Conservation (phyloP, 1,140 invertebrate genomes). For the Caenorhabditis tropicalis region DNA sequence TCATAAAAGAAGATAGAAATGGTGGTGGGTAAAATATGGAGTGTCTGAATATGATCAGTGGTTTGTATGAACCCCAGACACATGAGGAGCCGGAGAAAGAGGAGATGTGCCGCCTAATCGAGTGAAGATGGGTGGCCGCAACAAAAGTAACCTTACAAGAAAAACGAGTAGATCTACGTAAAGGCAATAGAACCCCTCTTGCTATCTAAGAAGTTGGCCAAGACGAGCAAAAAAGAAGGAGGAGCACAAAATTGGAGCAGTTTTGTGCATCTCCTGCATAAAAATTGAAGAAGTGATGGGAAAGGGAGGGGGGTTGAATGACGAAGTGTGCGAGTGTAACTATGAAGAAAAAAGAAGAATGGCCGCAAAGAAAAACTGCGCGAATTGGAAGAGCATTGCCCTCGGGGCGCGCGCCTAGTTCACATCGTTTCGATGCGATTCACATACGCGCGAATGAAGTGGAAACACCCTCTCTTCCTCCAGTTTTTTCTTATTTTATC, state of each 20-base stretch:
- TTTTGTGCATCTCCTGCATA: constrained; percentile 41
- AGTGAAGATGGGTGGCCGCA: constrained; percentile 28
- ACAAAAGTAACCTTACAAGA: not conserved
- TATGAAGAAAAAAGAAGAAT: constrained; percentile 39
- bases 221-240: not conserved
- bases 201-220: not conserved
- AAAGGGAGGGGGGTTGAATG: not conserved
- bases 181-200: not conserved
- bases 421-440: constrained; percentile 41
- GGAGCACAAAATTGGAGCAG: constrained; percentile 39
- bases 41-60: constrained; percentile 27
- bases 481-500: constrained; percentile 13
- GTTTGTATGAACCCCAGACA: constrained; percentile 29
- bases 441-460: constrained; percentile 39
- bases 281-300: constrained; percentile 38
- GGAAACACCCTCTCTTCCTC: not conserved
- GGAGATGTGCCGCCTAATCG: constrained; percentile 27
- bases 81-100: not conserved
- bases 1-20: constrained; percentile 7
- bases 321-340: constrained; percentile 20
- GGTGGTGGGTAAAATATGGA: not conserved
- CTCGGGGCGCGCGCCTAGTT: constrained; percentile 40
- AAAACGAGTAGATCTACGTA: not conserved
- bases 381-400: constrained; percentile 44
- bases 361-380: constrained; percentile 32